phyloP scores from a whole-genome alignment of 1,140 invertebrate species.

The Hetaerina americana region DNA sequence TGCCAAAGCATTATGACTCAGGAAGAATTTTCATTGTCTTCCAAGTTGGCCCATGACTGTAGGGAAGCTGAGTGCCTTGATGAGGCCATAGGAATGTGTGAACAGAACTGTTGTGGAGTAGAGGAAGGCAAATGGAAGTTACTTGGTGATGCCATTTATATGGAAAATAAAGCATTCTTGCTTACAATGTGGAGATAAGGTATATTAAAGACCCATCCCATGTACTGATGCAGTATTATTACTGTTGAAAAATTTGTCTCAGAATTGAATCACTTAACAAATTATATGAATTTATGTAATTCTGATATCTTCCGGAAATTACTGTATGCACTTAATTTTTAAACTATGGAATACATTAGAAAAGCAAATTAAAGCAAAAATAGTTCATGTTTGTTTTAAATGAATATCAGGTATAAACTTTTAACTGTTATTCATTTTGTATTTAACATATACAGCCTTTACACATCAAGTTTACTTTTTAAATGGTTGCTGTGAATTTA shows the following conservation, averaged over 20 bases:
- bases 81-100: neutral
- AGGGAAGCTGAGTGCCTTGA: neutral
- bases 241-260: too few species aligned
- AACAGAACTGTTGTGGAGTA: neutral
- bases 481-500: too few species aligned
- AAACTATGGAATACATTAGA: neutral
- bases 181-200: neutral
- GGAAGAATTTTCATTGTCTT: neutral
- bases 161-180: neutral
- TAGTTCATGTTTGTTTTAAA: neutral
- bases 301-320: neutral
- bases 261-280: too few species aligned
- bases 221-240: neutral
- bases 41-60: neutral
- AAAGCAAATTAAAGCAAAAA: neutral
- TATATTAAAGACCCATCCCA: neutral
- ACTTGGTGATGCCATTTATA: neutral
- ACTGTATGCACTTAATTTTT: neutral
- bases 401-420: neutral
- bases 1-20: neutral
- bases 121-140: neutral
- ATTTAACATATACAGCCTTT: neutral
- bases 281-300: too few species aligned
- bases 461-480: neutral
- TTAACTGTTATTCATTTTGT: neutral